Base-by-base conservation (phyloP, 2,113 vertebrate genomes). In the Neoarius graeffei region DNA sequence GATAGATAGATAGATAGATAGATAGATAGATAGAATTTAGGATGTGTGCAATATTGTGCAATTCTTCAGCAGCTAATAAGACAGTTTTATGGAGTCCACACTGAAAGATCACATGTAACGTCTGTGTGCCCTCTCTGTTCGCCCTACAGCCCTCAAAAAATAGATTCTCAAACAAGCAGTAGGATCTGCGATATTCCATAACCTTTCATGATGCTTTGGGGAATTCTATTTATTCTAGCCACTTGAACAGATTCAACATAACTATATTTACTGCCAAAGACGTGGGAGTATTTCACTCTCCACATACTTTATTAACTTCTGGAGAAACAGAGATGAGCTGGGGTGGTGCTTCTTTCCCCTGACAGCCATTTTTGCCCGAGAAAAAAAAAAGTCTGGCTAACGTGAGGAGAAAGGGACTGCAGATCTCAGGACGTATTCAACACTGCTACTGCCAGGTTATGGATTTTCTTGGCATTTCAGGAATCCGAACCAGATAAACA, bases 381-480 rank as follows among this genome's bases (percentile, higher is more conserved):
- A 3, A 79, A 85, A 74, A 86, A 87, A 85, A n/a, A 88, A 83
- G 57, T 81, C 62, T 84, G 73, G 30, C 60, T 67, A 76, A 52
- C 19, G 25, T 57, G 42, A 20, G 25, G 69, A 27, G 42, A 20
- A 25, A 62, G 42, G 77, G 57, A 35, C 20, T 56, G 77, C 81
- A 81, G 42, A 82, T 79, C 87, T 60, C 83, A 87, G 35, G 54
- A 59, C 60, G 50, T n/a, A 80, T 86, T 85, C 27, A 84, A 83
- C 73, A 64, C 42, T 82, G 60, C 81, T 60, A 76, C 71, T 74
- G 73, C 74, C 30, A 82, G 50, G 66, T 82, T 83, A 81, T 66
- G 54, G 52, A 83, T 54, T 77, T 86, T 80, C 54, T 60, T 88
- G 83, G 81, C 67, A 88, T 88, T 91, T 89, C 8, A 30, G 81